Base-by-base conservation (phyloP, 1,140 invertebrate genomes). In the Sinella curviseta region DNA sequence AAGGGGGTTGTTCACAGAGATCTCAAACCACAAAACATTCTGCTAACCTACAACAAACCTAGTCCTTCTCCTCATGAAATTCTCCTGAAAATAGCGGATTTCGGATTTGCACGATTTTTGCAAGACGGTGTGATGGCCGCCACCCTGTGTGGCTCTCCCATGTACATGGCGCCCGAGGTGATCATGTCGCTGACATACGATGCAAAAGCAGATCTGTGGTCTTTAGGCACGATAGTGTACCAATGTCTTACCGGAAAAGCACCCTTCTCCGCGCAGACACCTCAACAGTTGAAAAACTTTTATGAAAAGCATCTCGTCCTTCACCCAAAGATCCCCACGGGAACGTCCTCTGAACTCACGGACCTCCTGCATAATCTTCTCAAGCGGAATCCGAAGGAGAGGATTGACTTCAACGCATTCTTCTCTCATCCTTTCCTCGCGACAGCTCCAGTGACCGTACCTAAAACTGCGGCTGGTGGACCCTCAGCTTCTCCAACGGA, bases 41-140 rank as follows among this genome's bases (percentile, higher is more conserved):
- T 99, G 75, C 89, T 98, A 67, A 94, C 94, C 86, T 93, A 97
- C 88, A 84, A 85, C 81, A 92, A 92, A 84, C 89, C 90, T 54
- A 92, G 95, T 86, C 95, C 97, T 28, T 91, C 93, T 77, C 95
- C 96, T 57, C 91, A 93, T 82, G 94, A 98, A 87, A 97, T 99
- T 80, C 94, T 91, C 74, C 90, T 99, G 17, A 99, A 99, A 92
- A 97, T 97, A 85, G 94, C 94, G 95, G 89, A 88, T 14, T 70
- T 33, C n/a, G 28, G 26, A 16, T 70, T 70, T 33, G 98, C 98
- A 34, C 90, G 98, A 85, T 99, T 99, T 88, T 88, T 99, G 8
- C 93, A 97, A 88, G 98, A 99, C 87, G 98, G 98, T 73, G 96
- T 97, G 24, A 99, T 99, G 98, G 98, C 98, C 67, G 97, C 96